Base-by-base conservation (phyloP, 2,888 invertebrate genomes). In the Pollenia labialis region DNA sequence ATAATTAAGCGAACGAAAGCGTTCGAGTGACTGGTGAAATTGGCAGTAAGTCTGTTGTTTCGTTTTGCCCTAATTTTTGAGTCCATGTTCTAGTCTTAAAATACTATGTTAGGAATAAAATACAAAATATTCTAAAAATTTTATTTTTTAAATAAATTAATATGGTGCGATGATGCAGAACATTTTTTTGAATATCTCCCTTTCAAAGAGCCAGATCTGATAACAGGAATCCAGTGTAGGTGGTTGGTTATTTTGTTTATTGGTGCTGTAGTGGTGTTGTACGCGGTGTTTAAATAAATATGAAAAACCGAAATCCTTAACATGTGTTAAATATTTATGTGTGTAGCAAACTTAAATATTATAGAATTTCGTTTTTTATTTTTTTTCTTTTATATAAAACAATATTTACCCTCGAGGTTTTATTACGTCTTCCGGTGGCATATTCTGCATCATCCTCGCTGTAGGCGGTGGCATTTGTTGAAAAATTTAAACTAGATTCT, bases 391-490 rank as follows among this genome's bases (percentile, higher is more conserved):
- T 81, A 80, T 72, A 79, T 90, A 87, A 89, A 90, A 90, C 4
- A 91, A 92, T 92, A 92, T 92, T 94, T 94, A 95, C 95, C 94
- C 95, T 94, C 88, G 96, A 95, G 93, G 96, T 95, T 95, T 96
- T 96, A 93, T 95, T 95, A 94, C 96, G 96, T 94, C 96, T 96
- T 90, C 94, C 94, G 62, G 95, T 94, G 86, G 95, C 95, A 94
- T 95, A 96, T 92, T 96, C 96, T 87, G 94, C 95, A 93, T 96
- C 96, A 93, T 96, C 96, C 92, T 97, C 96, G 82, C 96, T 96
- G 77, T 94, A 95, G 79, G 95, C 94, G 87, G 94, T 92, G 82
- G 92, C 94, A 85, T 94, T 95, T 88, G 95, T 95, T 85, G 95
- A 94, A 93, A 96, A 96, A 94, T 96, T 96, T 90, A 96, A 92